Evolutionary conservation across 2,888 invertebrate species (phyloP).

Genomic region (Rhaphigaster nebulosa): DNA sequence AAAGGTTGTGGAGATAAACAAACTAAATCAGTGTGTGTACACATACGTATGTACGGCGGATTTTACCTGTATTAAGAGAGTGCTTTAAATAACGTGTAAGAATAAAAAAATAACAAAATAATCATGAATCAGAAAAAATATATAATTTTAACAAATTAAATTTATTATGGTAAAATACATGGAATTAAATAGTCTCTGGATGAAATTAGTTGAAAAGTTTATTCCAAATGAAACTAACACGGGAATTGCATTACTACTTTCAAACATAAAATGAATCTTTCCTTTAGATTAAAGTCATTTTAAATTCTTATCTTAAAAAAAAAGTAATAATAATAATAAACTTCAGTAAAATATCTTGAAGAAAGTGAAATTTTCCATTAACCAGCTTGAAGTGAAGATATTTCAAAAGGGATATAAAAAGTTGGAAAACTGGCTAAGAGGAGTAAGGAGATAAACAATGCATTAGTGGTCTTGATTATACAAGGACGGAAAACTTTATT

Average conservation of each 20-base stretch:
- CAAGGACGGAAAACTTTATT: background rate
- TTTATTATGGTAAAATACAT: too few species aligned
- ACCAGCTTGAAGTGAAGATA: background rate
- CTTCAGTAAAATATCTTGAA: background rate
- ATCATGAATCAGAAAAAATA: too few species aligned
- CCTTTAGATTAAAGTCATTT: background rate
- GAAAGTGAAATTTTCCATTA: conserved; percentile 30
- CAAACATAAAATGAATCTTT: background rate
- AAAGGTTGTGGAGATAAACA: too few species aligned
- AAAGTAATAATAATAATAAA: background rate
- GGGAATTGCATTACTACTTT: background rate
- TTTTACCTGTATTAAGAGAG: too few species aligned
- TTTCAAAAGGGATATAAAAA: conserved; percentile 15
- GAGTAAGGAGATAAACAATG: conserved; percentile 18
- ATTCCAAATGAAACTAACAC: background rate
- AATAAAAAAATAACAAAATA: too few species aligned
- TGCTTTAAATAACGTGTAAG: too few species aligned
- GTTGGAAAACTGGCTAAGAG: background rate
- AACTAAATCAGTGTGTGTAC: too few species aligned
- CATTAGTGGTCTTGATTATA: conserved; percentile 21
- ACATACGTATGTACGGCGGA: too few species aligned
- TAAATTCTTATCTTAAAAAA: background rate
- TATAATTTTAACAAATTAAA: too few species aligned
- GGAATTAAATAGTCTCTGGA: background rate
- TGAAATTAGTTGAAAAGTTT: background rate